phyloP scores from a whole-genome alignment of 2,797 vertebrate species.

The Pampus argenteus region DNA sequence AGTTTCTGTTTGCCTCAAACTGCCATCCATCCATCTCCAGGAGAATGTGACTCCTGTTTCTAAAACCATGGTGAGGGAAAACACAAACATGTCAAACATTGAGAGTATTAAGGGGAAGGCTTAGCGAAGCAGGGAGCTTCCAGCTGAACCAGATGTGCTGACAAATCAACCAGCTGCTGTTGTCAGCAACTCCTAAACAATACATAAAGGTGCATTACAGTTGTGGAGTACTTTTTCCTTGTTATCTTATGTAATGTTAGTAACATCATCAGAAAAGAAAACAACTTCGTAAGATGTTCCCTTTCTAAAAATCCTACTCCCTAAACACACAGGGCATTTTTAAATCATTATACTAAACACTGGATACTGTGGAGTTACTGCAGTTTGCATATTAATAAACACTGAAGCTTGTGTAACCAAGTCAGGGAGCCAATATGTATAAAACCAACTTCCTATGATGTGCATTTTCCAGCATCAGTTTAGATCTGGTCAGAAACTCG shows the following conservation, averaged over 20 bases:
- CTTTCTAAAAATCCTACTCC: background rate
- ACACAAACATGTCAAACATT: slow-evolving; percentile 63
- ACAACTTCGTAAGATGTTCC: background rate
- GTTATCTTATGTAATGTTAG: background rate
- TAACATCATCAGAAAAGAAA: background rate
- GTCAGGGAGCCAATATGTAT: background rate
- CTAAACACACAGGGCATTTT: background rate
- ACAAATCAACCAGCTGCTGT: slow-evolving; percentile 53
- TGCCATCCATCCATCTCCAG: slow-evolving; percentile 42
- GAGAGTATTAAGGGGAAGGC: background rate
- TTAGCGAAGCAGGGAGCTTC: background rate
- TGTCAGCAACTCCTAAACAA: slow-evolving; percentile 41
- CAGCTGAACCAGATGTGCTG: slow-evolving; percentile 52
- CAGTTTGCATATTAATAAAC: background rate
- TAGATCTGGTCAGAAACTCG: no score
- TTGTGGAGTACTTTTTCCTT: background rate
- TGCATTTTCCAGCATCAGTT: background rate
- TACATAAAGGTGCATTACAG: slow-evolving; percentile 24
- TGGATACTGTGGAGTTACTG: no score
- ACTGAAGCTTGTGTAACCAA: background rate
- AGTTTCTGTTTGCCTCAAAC: slow-evolving; percentile 30
- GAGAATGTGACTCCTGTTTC: slow-evolving; percentile 30
- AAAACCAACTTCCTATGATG: background rate
- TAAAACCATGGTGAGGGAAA: slow-evolving; percentile 69
- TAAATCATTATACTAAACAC: background rate